A percentile compares a stretch with the other conserved stretches of the same genome.
Conservation (phyloP, 2,113 vertebrate species). For the Laticauda colubrina region DNA sequence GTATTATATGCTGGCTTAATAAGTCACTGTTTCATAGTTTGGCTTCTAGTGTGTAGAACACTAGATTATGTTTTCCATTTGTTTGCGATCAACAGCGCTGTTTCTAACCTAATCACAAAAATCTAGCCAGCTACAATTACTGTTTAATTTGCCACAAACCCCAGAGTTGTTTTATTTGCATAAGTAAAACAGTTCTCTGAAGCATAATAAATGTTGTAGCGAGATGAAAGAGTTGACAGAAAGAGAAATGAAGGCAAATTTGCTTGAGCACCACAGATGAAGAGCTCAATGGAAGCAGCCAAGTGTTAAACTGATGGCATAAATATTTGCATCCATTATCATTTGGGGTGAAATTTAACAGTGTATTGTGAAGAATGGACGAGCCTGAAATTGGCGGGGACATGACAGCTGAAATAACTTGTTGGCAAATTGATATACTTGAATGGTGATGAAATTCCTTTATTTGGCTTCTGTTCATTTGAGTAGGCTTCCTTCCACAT, state of each 20-base stretch:
- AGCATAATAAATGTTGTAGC: slow-evolving; percentile 30
- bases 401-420: slow-evolving; percentile 19
- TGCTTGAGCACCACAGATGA: neutral
- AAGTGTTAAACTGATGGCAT: slow-evolving; percentile 36
- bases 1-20: slow-evolving; percentile 50
- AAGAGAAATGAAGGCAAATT: slow-evolving; percentile 44
- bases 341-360: slow-evolving; percentile 38
- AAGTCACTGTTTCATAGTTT: slow-evolving; percentile 45
- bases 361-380: slow-evolving; percentile 24
- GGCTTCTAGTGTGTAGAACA: slow-evolving; percentile 34
- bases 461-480: slow-evolving; percentile 26
- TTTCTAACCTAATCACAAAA: slow-evolving; percentile 48
- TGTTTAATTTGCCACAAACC: slow-evolving; percentile 46
- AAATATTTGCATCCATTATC: slow-evolving; percentile 45
- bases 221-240: slow-evolving; percentile 37
- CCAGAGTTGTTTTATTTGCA: slow-evolving; percentile 14
- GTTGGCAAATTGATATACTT: slow-evolving; percentile 16
- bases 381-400: slow-evolving; percentile 14
- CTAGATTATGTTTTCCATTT: slow-evolving; percentile 47
- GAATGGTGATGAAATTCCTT: slow-evolving; percentile 29
- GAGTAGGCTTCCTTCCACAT: slow-evolving; percentile 26
- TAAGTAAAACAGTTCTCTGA: slow-evolving; percentile 38
- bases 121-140: slow-evolving; percentile 38
- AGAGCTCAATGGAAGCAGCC: slow-evolving; percentile 43
- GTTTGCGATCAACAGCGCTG: slow-evolving; percentile 35